Conservation (phyloP, 2,888 invertebrate genomes). For the Tanaodytes sp. region DNA sequence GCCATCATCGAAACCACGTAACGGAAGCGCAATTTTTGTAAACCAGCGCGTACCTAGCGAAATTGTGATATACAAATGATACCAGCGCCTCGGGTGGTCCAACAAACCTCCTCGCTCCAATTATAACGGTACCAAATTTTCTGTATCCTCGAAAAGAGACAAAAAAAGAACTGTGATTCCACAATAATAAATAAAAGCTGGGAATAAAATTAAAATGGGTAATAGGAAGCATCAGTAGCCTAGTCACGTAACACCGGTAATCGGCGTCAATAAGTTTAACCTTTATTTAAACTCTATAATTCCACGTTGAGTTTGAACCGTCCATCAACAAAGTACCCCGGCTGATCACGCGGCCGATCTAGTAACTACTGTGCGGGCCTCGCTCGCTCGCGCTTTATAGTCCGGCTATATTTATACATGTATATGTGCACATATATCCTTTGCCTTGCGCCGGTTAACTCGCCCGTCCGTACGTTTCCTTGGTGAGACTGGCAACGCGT, state of each 20-base stretch:
- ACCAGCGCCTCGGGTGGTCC: no score
- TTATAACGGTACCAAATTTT: no score
- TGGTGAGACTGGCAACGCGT: conserved; percentile 32
- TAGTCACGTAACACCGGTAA: conserved; percentile 52
- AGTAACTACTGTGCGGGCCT: conserved; percentile 15
- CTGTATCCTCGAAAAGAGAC: background rate
- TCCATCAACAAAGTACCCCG: conserved; percentile 47
- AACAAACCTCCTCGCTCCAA: no score
- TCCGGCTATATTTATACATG: no score
- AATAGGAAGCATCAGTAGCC: conserved; percentile 52
- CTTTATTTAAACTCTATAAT: conserved; percentile 56
- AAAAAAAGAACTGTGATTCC: no score
- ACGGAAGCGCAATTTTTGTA: background rate
- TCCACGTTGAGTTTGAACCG: conserved; percentile 43
- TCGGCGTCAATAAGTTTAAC: conserved; percentile 54
- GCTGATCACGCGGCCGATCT: conserved; percentile 41
- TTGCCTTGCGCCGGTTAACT: conserved; percentile 32
- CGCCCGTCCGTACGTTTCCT: conserved; percentile 44
- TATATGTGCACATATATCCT: no score
- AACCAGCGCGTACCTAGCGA: no score
- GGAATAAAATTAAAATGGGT: no score
- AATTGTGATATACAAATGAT: no score
- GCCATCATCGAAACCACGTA: background rate
- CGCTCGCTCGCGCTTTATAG: background rate
- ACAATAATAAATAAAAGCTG: no score